Base-by-base conservation (phyloP, 2,888 invertebrate genomes). In the Pristionchus maxplancki region DNA sequence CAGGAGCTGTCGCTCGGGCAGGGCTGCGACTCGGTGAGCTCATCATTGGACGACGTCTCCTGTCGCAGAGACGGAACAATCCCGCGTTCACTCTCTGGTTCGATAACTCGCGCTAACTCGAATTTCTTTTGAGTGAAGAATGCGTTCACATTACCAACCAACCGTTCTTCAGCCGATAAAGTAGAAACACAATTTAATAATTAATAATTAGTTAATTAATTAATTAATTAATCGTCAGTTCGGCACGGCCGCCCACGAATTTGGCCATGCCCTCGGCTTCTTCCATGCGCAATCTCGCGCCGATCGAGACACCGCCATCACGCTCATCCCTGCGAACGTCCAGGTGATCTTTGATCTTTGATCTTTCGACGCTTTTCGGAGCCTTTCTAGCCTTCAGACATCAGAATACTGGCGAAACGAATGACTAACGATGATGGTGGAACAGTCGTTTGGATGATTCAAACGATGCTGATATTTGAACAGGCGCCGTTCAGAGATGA, bases 1-100 rank as follows among this genome's bases (percentile, higher is more conserved):
- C 93, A 94, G 89, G 92, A 93, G 13, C 88, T 94, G n/a, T 93
- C 93, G 0, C 89, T 94, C 15, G 94, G 94, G 40, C 78, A 88
- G 13, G 93, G 93, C 3, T 94, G 94, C 87, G 93, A 93, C 87
- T 90, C 90, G 81, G 93, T 93, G 37, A 78, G 89, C 74, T 8
- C 13, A n/a, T n/a, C n/a, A n/a, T n/a, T n/a, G n/a, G n/a, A n/a
- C n/a, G n/a, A n/a, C n/a, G n/a, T n/a, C n/a, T n/a, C n/a, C n/a
- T n/a, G n/a, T n/a, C n/a, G n/a, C n/a, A n/a, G n/a, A n/a, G n/a
- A n/a, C n/a, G n/a, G n/a, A n/a, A n/a, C n/a, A n/a, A n/a, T n/a
- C n/a, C n/a, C n/a, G n/a, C n/a, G n/a, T n/a, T n/a, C n/a, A n/a
- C n/a, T n/a, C n/a, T n/a, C n/a, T n/a, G n/a, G n/a, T n/a, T n/a